phyloP scores from a whole-genome alignment of 1,140 invertebrate species.

The Hyles euphorbiae region DNA sequence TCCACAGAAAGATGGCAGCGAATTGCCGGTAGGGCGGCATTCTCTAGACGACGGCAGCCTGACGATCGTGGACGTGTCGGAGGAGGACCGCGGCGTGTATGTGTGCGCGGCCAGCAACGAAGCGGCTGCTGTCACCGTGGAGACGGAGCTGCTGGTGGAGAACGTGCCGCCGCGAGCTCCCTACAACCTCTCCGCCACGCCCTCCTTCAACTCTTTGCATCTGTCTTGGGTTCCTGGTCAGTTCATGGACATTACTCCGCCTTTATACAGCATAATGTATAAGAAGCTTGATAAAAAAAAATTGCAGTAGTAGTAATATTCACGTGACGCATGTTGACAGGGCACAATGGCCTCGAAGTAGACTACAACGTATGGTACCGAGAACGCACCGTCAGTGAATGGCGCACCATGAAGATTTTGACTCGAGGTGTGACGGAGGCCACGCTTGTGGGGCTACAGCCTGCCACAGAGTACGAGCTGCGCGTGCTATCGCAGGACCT shows the following conservation, averaged over 20 bases:
- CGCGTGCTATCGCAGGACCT: conserved; percentile 93
- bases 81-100: conserved; percentile 93
- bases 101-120: conserved; percentile 95
- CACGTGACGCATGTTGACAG: conserved; percentile 43
- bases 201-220: conserved; percentile 85
- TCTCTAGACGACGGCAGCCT: conserved; percentile 88
- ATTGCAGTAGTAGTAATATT: too few relatives aligned
- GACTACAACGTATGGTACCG: conserved; percentile 92
- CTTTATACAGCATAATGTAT: too few relatives aligned
- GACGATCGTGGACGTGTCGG: conserved; percentile 87
- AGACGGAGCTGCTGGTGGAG: conserved; percentile 92
- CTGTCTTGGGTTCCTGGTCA: conserved; percentile 88
- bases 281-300: too few relatives aligned
- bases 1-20: conserved; percentile 83
- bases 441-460: conserved; percentile 85
- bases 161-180: conserved; percentile 92
- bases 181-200: conserved; percentile 89
- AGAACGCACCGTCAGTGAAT: conserved; percentile 82
- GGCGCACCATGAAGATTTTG: conserved; percentile 83
- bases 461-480: conserved; percentile 91
- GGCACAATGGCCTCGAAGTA: conserved; percentile 86
- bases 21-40: conserved; percentile 82
- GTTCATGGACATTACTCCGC: conserved; percentile 2
- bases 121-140: conserved; percentile 90
- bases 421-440: conserved; percentile 84